Percentiles rank a stretch among this genome's conserved stretches.
These are phyloP conservation scores for Pogonomyrmex barbatus DNA, from an alignment of 1,140 invertebrate species.

Conservation along the genomic window DNA sequence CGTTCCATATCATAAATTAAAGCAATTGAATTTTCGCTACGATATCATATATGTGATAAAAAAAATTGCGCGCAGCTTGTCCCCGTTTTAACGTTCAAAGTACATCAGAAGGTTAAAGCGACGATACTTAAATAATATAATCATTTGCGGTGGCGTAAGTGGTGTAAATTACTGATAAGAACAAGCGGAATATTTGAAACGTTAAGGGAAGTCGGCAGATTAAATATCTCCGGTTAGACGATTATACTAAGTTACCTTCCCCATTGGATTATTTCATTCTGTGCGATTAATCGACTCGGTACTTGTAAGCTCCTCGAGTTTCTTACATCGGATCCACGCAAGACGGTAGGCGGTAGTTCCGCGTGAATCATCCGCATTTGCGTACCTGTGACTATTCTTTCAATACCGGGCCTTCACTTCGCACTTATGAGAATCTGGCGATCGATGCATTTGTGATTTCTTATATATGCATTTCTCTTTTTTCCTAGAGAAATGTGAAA, in stretches of 20 bases:
- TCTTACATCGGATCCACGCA: neutral
- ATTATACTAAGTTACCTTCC: constrained; percentile 25
- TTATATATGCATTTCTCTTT: constrained; percentile 17
- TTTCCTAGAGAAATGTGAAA: constrained; percentile 30
- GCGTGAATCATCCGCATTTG: neutral
- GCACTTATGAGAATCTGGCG: constrained; percentile 2
- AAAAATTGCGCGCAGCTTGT: constrained; percentile 7
- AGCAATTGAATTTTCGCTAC: neutral
- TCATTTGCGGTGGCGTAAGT: constrained; percentile 2
- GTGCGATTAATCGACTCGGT: constrained; percentile 2
- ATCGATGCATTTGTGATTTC: constrained; percentile 8
- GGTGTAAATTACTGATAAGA: constrained; percentile 52
- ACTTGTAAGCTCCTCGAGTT: neutral
- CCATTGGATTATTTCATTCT: constrained; percentile 1
- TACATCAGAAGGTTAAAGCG: constrained; percentile 19
- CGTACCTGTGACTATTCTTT: neutral
- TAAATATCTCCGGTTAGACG: constrained; percentile 26
- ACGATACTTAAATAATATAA: constrained; percentile 17
- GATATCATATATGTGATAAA: neutral
- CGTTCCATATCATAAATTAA: neutral
- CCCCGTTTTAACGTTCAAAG: neutral
- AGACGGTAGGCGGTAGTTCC: neutral
- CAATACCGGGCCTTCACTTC: neutral
- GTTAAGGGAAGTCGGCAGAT: constrained; percentile 4
- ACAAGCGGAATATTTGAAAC: neutral